Evolutionary conservation across 2,888 invertebrate genomes (phyloP).

Genomic region (Hofmannophila pseudospretella): DNA sequence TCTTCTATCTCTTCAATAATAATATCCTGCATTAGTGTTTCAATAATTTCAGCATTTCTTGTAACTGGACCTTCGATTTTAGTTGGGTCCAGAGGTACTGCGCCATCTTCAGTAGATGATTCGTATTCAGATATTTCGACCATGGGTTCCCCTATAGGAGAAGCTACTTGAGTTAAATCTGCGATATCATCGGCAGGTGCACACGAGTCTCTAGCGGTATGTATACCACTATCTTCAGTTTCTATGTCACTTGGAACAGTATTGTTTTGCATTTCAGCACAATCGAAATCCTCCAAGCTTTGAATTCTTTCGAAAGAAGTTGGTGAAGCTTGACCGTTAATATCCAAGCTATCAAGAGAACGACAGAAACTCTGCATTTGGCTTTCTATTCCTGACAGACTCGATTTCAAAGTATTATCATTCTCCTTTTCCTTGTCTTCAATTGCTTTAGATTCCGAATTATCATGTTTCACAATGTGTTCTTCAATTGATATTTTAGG

Average conservation of each 20-base stretch:
- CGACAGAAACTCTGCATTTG: slow-evolving; percentile 80
- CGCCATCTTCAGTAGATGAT: slow-evolving; percentile 64
- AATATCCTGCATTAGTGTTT: slow-evolving; percentile 47
- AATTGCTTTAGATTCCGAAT: slow-evolving; percentile 36
- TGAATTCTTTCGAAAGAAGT: slow-evolving; percentile 80
- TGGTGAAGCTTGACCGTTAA: slow-evolving; percentile 73
- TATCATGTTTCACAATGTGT: slow-evolving; percentile 41
- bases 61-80: slow-evolving; percentile 48
- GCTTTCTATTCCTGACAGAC: slow-evolving; percentile 66
- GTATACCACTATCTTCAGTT: slow-evolving; percentile 88
- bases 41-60: slow-evolving; percentile 34
- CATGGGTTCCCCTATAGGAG: slow-evolving; percentile 66
- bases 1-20: slow-evolving; percentile 69
- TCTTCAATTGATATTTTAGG: slow-evolving; percentile 64
- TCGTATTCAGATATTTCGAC: slow-evolving; percentile 65
- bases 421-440: slow-evolving; percentile 42
- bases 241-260: slow-evolving; percentile 80
- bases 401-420: slow-evolving; percentile 55
- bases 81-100: slow-evolving; percentile 34
- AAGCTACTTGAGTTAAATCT: slow-evolving; percentile 73
- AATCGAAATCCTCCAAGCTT: slow-evolving; percentile 80
- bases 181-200: slow-evolving; percentile 86
- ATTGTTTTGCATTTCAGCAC: slow-evolving; percentile 78
- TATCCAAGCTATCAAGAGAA: slow-evolving; percentile 81
- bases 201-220: slow-evolving; percentile 87